Evolutionary conservation across 2,888 invertebrate species (phyloP).

Genomic region (Platycnemis pennipes): DNA sequence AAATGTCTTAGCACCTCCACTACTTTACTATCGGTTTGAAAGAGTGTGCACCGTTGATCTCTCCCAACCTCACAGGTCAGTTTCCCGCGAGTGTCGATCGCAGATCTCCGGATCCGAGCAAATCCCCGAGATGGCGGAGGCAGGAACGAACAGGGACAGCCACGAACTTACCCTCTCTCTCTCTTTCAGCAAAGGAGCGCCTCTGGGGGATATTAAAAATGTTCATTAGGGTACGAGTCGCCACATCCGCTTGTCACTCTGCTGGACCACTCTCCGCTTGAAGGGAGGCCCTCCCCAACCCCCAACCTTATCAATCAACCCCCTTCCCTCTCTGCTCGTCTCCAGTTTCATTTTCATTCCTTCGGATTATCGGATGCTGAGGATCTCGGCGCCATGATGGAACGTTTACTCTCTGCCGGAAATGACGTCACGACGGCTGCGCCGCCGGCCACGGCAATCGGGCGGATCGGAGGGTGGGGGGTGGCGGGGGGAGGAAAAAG

Average conservation of each 20-base stretch:
- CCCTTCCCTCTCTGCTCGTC: neutral
- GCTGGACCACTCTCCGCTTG: neutral
- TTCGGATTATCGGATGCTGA: conserved; percentile 43
- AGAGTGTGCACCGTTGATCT: no score
- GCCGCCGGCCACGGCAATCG: conserved; percentile 41
- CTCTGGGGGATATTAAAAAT: neutral
- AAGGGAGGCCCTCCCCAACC: neutral
- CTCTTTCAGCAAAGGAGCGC: neutral
- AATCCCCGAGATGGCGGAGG: neutral
- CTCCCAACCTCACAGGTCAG: no score
- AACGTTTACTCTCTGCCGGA: conserved; percentile 66
- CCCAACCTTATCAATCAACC: conserved; percentile 26
- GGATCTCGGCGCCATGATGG: conserved; percentile 66
- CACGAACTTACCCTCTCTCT: neutral
- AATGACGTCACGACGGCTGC: conserved; percentile 57
- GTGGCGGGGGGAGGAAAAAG: neutral
- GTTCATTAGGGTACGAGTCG: neutral
- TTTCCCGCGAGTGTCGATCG: neutral
- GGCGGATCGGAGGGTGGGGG: neutral
- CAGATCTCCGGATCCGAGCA: neutral
- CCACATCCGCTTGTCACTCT: conserved; percentile 21
- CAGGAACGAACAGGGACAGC: neutral
- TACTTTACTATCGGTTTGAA: no score
- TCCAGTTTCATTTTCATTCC: neutral
- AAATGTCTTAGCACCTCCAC: no score